These are phyloP conservation scores for Brachionus rotundiformis DNA, from an alignment of 1,140 invertebrate species.

Conservation along the genomic window DNA sequence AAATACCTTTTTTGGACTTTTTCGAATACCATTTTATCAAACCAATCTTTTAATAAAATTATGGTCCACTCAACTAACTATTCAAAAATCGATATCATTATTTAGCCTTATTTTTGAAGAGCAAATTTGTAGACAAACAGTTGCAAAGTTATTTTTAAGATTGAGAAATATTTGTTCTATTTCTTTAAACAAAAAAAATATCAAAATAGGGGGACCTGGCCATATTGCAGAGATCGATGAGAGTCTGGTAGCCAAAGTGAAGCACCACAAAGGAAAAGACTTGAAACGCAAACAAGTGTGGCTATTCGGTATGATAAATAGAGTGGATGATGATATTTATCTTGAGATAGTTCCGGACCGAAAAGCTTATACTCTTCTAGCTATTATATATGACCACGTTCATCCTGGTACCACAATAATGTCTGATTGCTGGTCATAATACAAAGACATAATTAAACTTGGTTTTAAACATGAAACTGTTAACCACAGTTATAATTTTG, in stretches of 20 bases:
- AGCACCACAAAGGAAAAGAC: not conserved
- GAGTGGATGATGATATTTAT: not conserved
- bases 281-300: not conserved
- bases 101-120: too few species aligned
- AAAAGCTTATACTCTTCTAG: not conserved
- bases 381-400: not conserved
- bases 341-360: not conserved
- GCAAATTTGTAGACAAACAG: too few species aligned
- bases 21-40: too few species aligned
- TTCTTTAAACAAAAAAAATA: not conserved
- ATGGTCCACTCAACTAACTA: too few species aligned
- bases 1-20: too few species aligned
- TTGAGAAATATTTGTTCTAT: too few species aligned
- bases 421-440: not conserved
- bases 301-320: not conserved
- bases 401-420: not conserved
- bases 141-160: too few species aligned
- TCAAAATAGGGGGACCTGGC: not conserved
- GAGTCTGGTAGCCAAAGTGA: not conserved
- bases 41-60: too few species aligned
- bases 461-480: not conserved
- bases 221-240: not conserved
- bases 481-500: slow-evolving; percentile 1
- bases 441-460: not conserved
- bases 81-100: too few species aligned